Evolutionary conservation across 1,140 invertebrate genomes (phyloP).

Genomic region (Calliopsis andreniformis): DNA sequence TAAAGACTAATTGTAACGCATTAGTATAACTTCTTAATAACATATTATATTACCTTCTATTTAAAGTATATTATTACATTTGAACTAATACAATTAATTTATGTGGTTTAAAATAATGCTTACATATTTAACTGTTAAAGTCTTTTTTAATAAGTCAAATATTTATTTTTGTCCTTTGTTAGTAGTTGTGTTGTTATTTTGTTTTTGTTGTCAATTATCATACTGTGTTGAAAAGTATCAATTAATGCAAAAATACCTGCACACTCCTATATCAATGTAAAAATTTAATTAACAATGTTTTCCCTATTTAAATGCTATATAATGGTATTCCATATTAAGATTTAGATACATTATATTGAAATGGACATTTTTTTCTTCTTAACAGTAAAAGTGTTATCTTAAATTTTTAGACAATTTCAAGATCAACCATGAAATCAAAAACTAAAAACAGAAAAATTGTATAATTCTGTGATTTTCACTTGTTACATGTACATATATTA

Average conservation of each 20-base stretch:
- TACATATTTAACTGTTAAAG: background rate
- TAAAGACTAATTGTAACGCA: conserved; percentile 11
- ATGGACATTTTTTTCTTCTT: conserved; percentile 17
- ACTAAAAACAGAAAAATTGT: background rate
- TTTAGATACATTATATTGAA: conserved; percentile 30
- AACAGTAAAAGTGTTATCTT: background rate
- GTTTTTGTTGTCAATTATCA: conserved; percentile 12
- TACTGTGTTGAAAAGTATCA: background rate
- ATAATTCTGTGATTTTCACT: conserved; percentile 14
- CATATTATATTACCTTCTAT: background rate
- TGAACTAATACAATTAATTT: conserved; percentile 7
- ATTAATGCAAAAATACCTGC: conserved; percentile 17
- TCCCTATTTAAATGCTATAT: conserved; percentile 16
- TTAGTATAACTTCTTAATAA: conserved; percentile 13
- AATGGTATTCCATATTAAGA: background rate
- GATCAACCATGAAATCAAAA: no score
- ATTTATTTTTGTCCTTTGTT: background rate
- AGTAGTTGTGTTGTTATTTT: conserved; percentile 11
- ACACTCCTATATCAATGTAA: conserved; percentile 49
- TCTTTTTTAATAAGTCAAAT: background rate
- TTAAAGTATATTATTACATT: background rate
- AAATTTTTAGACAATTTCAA: background rate
- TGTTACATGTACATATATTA: conserved; percentile 29
- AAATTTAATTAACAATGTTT: conserved; percentile 18
- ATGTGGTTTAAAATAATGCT: conserved; percentile 2